A percentile compares a stretch with the other conserved stretches of the same genome.
Conservation (phyloP, 1,140 invertebrate species). For the Micrasema minimum region DNA sequence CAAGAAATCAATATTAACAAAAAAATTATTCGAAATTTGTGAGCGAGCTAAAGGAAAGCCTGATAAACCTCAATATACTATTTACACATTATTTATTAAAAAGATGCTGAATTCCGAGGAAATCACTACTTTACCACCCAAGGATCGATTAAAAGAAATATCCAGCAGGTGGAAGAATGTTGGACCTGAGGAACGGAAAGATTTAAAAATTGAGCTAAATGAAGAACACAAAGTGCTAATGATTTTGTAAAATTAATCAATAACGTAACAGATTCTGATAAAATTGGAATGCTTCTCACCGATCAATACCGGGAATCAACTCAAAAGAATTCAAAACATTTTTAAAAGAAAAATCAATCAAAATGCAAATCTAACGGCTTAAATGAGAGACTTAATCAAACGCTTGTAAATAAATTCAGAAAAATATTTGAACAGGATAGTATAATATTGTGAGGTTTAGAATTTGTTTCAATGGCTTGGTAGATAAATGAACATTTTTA, state of each 20-base stretch:
- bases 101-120: slow-evolving; percentile 3
- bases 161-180: neutral
- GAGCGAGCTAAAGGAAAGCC: slow-evolving; percentile 60
- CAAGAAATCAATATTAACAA: slow-evolving; percentile 57
- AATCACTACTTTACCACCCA: neutral
- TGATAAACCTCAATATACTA: slow-evolving; percentile 57
- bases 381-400: slow-evolving; percentile 5
- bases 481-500: too few relatives aligned
- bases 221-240: slow-evolving; percentile 8
- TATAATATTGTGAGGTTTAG: too few relatives aligned
- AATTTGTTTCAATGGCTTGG: neutral
- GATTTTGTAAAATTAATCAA: slow-evolving; percentile 1
- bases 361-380: neutral
- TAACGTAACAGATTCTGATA: neutral
- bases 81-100: slow-evolving; percentile 26
- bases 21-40: slow-evolving; percentile 57
- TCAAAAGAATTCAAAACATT: neutral
- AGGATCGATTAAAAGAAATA: slow-evolving; percentile 18
- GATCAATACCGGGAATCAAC: slow-evolving; percentile 5
- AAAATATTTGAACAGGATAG: neutral
- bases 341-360: neutral
- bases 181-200: neutral
- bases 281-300: neutral
- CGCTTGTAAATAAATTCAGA: neutral
- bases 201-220: neutral